Base-by-base conservation (phyloP, 30 jellyfish, hydroid and myxozoan genomes). In the Chrysaora quinquecirrha region DNA sequence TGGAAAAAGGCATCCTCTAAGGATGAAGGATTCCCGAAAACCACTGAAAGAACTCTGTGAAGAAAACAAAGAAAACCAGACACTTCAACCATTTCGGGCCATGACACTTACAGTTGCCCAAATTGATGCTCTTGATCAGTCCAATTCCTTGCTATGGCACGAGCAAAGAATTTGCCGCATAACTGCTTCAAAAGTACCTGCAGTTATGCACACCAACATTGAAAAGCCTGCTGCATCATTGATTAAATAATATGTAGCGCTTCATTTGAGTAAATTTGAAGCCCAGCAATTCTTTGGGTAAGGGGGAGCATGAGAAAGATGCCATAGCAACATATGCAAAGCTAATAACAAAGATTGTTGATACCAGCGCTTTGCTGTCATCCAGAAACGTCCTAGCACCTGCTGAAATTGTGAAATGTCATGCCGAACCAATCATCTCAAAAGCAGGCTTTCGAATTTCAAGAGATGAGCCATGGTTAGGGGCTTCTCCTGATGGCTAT, bases 401-500 rank as follows among this genome's bases (percentile, higher is more conserved):
- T 4, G 27, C 76, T 27, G 52, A 29, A 64, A 64, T 29, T 11
- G 20, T 64, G 52, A 64, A 64, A 22, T 2, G 11, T 27, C 76
- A 64, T 27, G 52, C 21, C 52, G 50, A 64, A 2, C 76, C 48
- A 27, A 21, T 29, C 27, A 32, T 64, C 24, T 32, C 21, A 9
- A 27, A 32, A 27, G 76, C 76, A 27, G 68, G 68, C 24, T 52
- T 52, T 19, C 24, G 25, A 52, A 52, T 52, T 52, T 52, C 68
- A 52, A 52, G 68, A 52, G 68, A 52, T 20, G 68, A 52, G 68
- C 68, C 68, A 52, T 52, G 68, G 68, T 25, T 52, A 52, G 68
- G 68, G 68, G 68, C 68, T 52, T 52, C 68, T 52, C 68, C 68
- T 52, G 68, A 52, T 52, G 68, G 29, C 68, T 52, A 52, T 52